phyloP scores from a whole-genome alignment of 37 sponge, comb jelly and placozoan genomes.

The Ephydatia muelleri region DNA sequence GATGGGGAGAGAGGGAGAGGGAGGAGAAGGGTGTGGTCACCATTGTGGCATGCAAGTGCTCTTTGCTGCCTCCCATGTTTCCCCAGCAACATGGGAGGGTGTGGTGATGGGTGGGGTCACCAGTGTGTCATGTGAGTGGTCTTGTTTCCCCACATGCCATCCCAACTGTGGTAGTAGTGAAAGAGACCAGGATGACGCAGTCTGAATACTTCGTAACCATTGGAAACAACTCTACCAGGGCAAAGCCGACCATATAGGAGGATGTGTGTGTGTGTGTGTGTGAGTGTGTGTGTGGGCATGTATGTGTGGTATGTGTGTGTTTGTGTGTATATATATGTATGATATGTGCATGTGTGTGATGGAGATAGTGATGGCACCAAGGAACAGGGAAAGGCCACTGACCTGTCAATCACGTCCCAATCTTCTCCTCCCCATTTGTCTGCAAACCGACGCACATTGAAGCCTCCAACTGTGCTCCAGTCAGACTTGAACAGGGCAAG shows the following conservation, averaged over 20 bases:
- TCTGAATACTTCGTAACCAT: constrained; percentile 68
- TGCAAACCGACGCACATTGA: constrained; percentile 35
- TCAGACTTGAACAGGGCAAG: constrained; percentile 72
- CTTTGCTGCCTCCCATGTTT: too few relatives aligned
- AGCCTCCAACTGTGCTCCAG: constrained; percentile 62
- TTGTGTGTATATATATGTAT: too few relatives aligned
- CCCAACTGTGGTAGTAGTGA: constrained; percentile 69
- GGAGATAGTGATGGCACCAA: not conserved
- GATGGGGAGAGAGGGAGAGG: not conserved
- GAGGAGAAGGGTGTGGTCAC: too few relatives aligned
- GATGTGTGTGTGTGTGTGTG: not conserved
- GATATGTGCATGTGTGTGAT: too few relatives aligned
- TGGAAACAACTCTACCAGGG: constrained; percentile 30
- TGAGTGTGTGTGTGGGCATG: too few relatives aligned
- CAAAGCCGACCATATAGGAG: not conserved
- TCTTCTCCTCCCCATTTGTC: constrained; percentile 82
- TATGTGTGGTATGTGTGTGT: too few relatives aligned
- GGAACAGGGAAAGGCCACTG: not conserved
- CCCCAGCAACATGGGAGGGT: too few relatives aligned
- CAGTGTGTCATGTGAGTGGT: not conserved
- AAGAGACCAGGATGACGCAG: constrained; percentile 61
- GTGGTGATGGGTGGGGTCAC: not conserved
- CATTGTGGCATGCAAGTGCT: too few relatives aligned
- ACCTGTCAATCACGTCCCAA: constrained; percentile 82
- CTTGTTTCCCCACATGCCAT: constrained; percentile 62